phyloP scores from a whole-genome alignment of 2,113 vertebrate genomes.

The Cyanoramphus novaezelandiae region DNA sequence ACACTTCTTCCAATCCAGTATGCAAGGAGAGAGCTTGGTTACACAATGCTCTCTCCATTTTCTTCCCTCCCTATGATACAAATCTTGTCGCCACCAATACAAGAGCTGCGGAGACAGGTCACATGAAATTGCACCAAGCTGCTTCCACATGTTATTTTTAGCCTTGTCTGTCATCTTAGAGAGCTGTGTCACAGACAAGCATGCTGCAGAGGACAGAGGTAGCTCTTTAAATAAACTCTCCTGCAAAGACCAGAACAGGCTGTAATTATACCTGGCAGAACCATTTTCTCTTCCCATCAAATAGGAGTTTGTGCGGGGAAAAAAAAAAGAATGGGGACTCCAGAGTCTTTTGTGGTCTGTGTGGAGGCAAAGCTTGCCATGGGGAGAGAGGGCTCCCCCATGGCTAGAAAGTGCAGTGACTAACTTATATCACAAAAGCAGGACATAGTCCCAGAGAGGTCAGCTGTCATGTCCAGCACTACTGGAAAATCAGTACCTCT shows the following conservation, averaged over 20 bases:
- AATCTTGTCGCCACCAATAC: background rate
- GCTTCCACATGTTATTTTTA: conserved; percentile 46
- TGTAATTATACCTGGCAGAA: background rate
- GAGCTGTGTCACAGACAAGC: background rate
- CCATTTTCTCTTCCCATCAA: background rate
- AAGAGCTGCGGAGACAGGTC: conserved; percentile 6
- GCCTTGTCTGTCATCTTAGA: conserved; percentile 37
- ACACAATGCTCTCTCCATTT: background rate
- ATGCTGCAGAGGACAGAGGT: conserved; percentile 13
- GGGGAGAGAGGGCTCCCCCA: background rate
- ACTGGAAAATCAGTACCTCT: background rate
- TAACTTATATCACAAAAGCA: background rate
- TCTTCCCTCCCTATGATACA: background rate
- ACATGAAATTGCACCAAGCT: conserved; percentile 33
- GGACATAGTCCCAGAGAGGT: background rate
- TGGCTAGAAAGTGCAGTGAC: background rate
- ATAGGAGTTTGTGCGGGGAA: background rate
- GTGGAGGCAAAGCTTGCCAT: background rate
- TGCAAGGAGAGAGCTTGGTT: background rate
- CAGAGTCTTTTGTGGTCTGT: background rate
- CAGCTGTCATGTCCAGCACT: background rate
- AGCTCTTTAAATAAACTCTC: conserved; percentile 48
- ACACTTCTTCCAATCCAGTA: background rate
- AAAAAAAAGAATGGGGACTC: background rate
- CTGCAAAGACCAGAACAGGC: background rate